Evolutionary conservation across 2,113 vertebrate species (phyloP).

Genomic region (Platichthys flesus): DNA sequence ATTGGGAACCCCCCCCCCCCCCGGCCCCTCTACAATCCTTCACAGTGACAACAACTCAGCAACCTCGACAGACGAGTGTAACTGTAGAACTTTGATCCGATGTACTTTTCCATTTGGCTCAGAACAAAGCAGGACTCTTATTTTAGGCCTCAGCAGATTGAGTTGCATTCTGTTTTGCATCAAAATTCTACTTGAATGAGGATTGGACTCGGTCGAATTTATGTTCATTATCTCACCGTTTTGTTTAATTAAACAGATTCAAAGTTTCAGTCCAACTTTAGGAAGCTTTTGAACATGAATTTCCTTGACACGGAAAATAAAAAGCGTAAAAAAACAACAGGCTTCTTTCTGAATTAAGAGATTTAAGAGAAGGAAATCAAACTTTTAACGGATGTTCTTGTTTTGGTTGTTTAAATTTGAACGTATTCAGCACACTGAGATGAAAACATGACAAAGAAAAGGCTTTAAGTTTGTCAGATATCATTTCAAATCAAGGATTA

Average conservation of each 20-base stretch:
- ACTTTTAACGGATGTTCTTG: too few species aligned
- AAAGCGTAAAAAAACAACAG: too few species aligned
- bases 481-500: neutral
- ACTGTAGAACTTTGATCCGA: slow-evolving; percentile 56
- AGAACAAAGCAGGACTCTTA: slow-evolving; percentile 63
- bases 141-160: slow-evolving; percentile 45
- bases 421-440: too few species aligned
- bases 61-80: slow-evolving; percentile 54
- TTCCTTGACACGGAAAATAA: too few species aligned
- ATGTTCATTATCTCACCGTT: too few species aligned
- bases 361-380: too few species aligned
- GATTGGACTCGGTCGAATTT: neutral
- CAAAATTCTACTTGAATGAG: neutral
- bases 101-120: slow-evolving; percentile 51
- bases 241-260: too few species aligned
- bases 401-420: too few species aligned
- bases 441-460: too few species aligned
- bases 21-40: slow-evolving; percentile 28
- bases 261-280: too few species aligned
- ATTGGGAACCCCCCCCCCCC: slow-evolving; percentile 6
- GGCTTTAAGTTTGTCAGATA: neutral
- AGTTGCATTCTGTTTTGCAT: neutral
- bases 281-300: too few species aligned
- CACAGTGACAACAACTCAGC: slow-evolving; percentile 42
- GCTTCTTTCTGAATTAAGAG: too few species aligned